A percentile compares a stretch with the other conserved stretches of the same genome.
These are phyloP conservation scores for Drosophila auraria DNA, from an alignment of 1,140 invertebrate species.

Conservation along the genomic window DNA sequence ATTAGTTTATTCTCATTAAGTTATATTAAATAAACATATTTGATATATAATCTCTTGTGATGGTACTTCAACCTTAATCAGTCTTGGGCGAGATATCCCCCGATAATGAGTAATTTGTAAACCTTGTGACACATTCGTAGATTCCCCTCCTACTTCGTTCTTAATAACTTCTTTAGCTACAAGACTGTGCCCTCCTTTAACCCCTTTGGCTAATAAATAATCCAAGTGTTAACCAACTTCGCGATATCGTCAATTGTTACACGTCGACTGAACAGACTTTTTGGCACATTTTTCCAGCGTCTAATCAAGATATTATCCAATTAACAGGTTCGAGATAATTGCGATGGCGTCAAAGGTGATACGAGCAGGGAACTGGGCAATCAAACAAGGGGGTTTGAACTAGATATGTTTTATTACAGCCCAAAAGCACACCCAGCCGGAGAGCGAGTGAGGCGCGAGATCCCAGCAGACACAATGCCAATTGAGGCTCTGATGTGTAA, in stretches of 20 bases:
- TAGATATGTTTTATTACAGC: constrained; percentile 47
- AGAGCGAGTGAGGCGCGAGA: constrained; percentile 26
- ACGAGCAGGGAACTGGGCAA: constrained; percentile 21
- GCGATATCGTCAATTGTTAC: constrained; percentile 32
- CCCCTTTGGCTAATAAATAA: not conserved
- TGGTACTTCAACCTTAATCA: too few relatives aligned
- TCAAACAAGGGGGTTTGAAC: constrained; percentile 33
- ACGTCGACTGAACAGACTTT: constrained; percentile 16
- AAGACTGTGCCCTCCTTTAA: not conserved
- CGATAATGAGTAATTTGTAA: not conserved
- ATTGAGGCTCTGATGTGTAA: constrained; percentile 63
- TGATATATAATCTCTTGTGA: not conserved
- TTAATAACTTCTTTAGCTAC: not conserved
- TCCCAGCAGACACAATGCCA: constrained; percentile 20
- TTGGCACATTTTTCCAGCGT: constrained; percentile 30
- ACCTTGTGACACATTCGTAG: not conserved
- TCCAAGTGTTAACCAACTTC: constrained; percentile 9
- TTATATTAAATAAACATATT: constrained; percentile 1
- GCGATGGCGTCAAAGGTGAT: constrained; percentile 35
- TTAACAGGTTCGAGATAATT: constrained; percentile 50
- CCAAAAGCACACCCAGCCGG: constrained; percentile 14
- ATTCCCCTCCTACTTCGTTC: not conserved
- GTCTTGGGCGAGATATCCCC: too few relatives aligned
- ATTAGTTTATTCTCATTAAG: not conserved
- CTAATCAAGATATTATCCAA: constrained; percentile 48